A percentile compares a stretch with the other conserved stretches of the same genome.
These are phyloP conservation scores for Promerops cafer DNA, from an alignment of 2,113 vertebrate species.

Conservation along the genomic window DNA sequence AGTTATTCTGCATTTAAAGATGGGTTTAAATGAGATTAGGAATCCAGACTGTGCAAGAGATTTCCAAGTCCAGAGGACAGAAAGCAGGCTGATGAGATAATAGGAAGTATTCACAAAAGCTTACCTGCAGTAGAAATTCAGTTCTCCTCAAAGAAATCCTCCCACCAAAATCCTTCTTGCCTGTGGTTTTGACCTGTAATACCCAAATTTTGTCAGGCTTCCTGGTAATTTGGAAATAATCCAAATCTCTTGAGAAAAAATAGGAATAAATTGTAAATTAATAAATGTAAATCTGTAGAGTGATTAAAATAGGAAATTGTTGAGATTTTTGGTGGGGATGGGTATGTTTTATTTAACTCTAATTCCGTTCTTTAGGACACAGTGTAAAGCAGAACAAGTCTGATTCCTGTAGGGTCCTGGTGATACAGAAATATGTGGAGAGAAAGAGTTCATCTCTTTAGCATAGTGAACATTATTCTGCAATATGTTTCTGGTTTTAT, in stretches of 20 bases:
- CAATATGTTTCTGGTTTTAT: not conserved
- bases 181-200: not conserved
- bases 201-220: not conserved
- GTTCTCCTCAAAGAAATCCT: conserved; percentile 11
- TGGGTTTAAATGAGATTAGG: conserved; percentile 36
- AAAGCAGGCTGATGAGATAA: conserved; percentile 44
- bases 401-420: not conserved
- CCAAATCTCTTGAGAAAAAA: not conserved
- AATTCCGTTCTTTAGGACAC: not conserved
- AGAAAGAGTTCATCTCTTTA: not conserved
- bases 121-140: conserved; percentile 5
- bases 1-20: conserved; percentile 49
- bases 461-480: not conserved
- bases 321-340: not conserved
- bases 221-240: not conserved
- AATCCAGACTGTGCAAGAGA: conserved; percentile 28
- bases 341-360: not conserved
- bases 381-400: not conserved
- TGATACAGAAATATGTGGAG: not conserved
- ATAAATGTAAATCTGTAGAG: not conserved
- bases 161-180: not conserved
- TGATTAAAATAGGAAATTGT: not conserved
- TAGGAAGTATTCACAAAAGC: conserved; percentile 27
- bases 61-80: conserved; percentile 42
- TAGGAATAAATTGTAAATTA: not conserved